Percentiles rank a stretch among this genome's conserved stretches.
These are phyloP conservation scores for Riparia riparia DNA, from an alignment of 2,113 vertebrate species.

Conservation along the genomic window DNA sequence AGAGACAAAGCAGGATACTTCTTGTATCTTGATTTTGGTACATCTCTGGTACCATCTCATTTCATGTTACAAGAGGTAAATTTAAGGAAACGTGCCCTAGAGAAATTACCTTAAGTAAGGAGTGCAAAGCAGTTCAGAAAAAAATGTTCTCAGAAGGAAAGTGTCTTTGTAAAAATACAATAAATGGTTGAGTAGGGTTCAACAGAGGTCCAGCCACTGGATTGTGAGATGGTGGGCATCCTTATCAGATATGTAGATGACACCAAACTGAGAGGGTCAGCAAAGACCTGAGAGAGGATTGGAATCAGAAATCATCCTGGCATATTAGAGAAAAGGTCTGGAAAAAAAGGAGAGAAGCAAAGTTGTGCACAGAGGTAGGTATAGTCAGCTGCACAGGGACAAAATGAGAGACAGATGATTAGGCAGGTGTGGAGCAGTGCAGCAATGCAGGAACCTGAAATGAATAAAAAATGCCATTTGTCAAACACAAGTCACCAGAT, in stretches of 20 bases:
- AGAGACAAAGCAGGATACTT: neutral
- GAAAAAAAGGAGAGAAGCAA: neutral
- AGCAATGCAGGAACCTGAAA: slow-evolving; percentile 5
- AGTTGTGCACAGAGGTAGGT: neutral
- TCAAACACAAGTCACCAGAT: neutral
- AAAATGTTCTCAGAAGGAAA: neutral
- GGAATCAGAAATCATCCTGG: neutral
- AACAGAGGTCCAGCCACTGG: neutral
- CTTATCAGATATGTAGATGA: neutral
- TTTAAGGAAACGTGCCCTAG: neutral
- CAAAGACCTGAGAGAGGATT: neutral
- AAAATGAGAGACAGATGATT: neutral
- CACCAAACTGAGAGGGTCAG: neutral
- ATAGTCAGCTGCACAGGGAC: neutral
- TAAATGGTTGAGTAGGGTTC: neutral
- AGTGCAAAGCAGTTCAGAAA: neutral
- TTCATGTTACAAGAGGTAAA: neutral
- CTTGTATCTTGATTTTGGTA: neutral
- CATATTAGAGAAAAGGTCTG: neutral
- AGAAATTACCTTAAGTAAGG: neutral
- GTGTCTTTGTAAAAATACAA: neutral
- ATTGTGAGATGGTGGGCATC: neutral
- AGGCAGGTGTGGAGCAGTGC: neutral
- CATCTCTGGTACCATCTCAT: neutral
- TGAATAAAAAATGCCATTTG: slow-evolving; percentile 4